Percentiles rank a stretch among this genome's conserved stretches.
These are phyloP conservation scores for Epinephelus cyanopodus DNA, from an alignment of 2,113 vertebrate species.

Conservation along the genomic window DNA sequence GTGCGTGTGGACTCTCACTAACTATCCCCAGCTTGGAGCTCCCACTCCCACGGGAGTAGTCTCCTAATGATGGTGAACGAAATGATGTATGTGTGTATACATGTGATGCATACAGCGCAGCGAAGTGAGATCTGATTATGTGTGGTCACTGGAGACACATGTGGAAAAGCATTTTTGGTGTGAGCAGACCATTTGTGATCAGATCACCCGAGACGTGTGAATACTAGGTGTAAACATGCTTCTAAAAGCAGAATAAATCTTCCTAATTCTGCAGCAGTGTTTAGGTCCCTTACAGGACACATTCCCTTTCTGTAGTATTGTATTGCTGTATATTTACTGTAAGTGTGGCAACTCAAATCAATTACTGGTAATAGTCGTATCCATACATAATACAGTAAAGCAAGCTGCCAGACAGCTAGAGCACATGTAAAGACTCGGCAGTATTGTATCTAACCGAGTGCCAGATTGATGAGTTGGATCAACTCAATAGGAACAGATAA, in stretches of 20 bases:
- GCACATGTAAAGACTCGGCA: neutral
- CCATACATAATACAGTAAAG: neutral
- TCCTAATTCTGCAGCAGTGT: neutral
- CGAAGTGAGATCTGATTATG: too few species aligned
- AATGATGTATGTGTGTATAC: too few species aligned
- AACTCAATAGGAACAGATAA: neutral
- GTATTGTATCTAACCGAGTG: neutral
- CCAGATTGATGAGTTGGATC: neutral
- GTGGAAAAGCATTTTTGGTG: too few species aligned
- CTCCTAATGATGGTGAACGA: too few species aligned
- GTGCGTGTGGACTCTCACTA: too few species aligned
- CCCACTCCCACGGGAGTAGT: too few species aligned
- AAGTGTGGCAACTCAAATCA: neutral
- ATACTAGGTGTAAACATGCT: neutral
- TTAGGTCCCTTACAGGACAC: neutral
- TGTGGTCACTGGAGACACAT: too few species aligned
- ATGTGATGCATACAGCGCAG: too few species aligned
- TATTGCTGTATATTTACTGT: neutral
- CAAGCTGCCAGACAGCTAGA: neutral
- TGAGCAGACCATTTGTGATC: too few species aligned
- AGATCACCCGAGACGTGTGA: too few species aligned
- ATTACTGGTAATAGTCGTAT: neutral
- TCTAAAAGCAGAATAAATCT: neutral
- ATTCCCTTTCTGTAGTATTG: neutral
- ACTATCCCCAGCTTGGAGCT: too few species aligned